Evolutionary conservation across 30 jellyfish, hydroid and myxozoan species (phyloP), one percentile per base, ranked within the genome.

Genomic region (Chironex yamaguchii): DNA sequence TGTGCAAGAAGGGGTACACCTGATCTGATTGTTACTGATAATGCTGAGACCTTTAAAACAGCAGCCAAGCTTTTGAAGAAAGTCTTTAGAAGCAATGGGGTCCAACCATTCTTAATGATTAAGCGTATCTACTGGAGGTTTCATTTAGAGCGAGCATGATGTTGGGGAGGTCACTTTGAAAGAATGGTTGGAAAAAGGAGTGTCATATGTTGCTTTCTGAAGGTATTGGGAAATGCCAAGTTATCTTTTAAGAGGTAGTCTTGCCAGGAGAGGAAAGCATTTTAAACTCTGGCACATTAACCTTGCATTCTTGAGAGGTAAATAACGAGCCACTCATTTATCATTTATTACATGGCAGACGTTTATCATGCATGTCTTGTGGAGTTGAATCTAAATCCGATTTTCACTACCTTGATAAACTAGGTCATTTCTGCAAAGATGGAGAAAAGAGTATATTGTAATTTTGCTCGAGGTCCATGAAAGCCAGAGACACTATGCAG

Each of bases 161-260:
- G 86, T 83, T 23, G 74, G 73, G 90, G 84, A 49, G 80, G 88
- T 34, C 31, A 34, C 29, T 63, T 36, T 49, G 91, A 12, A 63
- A 82, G 50, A 35, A 64, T 49, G 87, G 66, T 4, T n/a, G n/a
- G n/a, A n/a, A n/a, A n/a, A n/a, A 74, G 79, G 20, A 23, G 42
- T 53, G 92, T 81, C 23, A 81, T 64, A 49, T n/a, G 92, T 28
- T 81, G 92, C 36, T 49, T 81, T 48, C 35, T 74, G 25, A 81
- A 81, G 76, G 76, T 64, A 12, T 26, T 81, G 1, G 78, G 36
- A 3, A 30, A 70, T 42, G 71, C 85, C 49, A 81, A 34, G 31
- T 35, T 81, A 1, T 2, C 76, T 14, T 64, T 24, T 29, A 88
- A 83, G 29, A 22, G 24, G 71, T 88, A 1, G 89, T 83, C 23